These are phyloP conservation scores for Isoperla grammatica DNA, from an alignment of 2,888 invertebrate species.

Conservation along the genomic window DNA sequence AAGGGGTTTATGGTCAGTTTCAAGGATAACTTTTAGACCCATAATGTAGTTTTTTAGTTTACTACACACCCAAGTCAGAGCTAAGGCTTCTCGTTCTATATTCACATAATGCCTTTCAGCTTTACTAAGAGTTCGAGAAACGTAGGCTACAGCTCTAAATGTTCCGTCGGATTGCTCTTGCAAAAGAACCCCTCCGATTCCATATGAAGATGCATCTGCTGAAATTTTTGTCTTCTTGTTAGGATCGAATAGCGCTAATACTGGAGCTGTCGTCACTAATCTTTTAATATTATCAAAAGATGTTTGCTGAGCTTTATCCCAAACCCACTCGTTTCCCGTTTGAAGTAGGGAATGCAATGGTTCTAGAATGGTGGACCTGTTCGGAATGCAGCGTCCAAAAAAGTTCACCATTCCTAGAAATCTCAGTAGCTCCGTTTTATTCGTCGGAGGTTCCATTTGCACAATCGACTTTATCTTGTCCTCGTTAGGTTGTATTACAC, in stretches of 20 bases:
- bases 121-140: not conserved
- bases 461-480: slow-evolving; percentile 27
- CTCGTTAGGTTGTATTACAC: slow-evolving; percentile 23
- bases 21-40: not conserved
- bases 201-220: slow-evolving; percentile 4
- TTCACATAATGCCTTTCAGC: not conserved
- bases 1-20: slow-evolving; percentile 23
- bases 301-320: not conserved
- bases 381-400: not conserved
- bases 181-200: not conserved
- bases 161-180: not conserved
- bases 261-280: not conserved
- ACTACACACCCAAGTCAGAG: not conserved
- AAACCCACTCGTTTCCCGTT: not conserved
- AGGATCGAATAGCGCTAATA: slow-evolving; percentile 14
- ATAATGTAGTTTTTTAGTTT: not conserved
- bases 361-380: not conserved
- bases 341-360: not conserved
- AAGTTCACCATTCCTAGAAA: slow-evolving; percentile 18
- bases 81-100: not conserved
- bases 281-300: not conserved
- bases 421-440: slow-evolving; percentile 27
- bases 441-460: slow-evolving; percentile 23
- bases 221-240: not conserved
- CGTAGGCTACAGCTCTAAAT: not conserved